Conservation (phyloP, 2,113 vertebrate species). For the Phrynocephalus versicolor region DNA sequence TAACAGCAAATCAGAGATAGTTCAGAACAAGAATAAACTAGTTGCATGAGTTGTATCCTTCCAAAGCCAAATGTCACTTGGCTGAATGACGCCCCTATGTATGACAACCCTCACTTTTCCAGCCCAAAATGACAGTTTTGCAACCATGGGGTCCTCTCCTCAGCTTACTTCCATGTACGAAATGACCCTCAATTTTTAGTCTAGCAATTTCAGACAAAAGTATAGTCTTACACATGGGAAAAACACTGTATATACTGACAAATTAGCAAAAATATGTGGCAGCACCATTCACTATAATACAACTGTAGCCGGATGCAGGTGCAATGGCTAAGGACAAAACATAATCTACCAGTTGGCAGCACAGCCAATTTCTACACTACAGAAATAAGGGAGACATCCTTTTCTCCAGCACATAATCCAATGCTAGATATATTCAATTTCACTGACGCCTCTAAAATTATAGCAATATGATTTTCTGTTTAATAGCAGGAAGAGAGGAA, state of each 20-base stretch:
- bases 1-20: neutral
- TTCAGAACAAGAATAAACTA: neutral
- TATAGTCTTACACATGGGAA: no score
- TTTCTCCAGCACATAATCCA: neutral
- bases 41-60: neutral
- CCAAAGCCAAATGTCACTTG: neutral
- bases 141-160: no score
- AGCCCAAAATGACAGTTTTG: no score
- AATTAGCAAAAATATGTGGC: neutral
- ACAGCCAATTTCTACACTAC: neutral
- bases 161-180: no score
- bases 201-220: no score
- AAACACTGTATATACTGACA: no score
- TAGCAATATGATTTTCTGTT: neutral
- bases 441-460: neutral
- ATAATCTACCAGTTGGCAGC: neutral
- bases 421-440: neutral
- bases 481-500: neutral
- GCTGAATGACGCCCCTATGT: no score
- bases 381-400: neutral
- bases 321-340: neutral
- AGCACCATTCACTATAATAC: neutral
- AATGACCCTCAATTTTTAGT: no score
- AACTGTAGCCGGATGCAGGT: neutral
- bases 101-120: neutral